phyloP scores from a whole-genome alignment of 2,113 vertebrate species.

The Aldabrachelys gigantea region DNA sequence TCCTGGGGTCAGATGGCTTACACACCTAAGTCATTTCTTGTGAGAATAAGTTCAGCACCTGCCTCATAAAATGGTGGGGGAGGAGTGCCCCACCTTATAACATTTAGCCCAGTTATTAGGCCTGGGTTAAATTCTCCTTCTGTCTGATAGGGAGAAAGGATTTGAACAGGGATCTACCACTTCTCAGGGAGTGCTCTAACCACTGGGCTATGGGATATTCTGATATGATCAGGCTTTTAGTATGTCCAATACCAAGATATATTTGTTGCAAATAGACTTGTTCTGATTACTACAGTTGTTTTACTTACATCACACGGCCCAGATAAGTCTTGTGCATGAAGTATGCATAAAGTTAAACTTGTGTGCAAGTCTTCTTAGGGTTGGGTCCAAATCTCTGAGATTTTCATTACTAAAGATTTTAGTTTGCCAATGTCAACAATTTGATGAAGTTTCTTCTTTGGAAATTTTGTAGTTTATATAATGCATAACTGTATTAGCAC shows the following conservation, averaged over 20 bases:
- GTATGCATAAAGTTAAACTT: neutral
- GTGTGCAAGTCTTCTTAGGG: neutral
- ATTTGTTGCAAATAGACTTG: too few relatives aligned
- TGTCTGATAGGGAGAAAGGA: too few relatives aligned
- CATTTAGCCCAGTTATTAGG: too few relatives aligned
- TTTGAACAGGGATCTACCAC: too few relatives aligned
- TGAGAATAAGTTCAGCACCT: neutral
- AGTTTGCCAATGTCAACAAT: slow-evolving; percentile 32
- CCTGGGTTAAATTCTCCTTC: too few relatives aligned
- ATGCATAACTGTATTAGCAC: neutral
- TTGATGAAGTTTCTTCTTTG: neutral
- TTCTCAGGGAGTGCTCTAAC: too few relatives aligned
- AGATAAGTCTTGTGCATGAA: neutral
- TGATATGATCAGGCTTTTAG: too few relatives aligned
- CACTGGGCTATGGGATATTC: too few relatives aligned
- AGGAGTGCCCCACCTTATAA: too few relatives aligned
- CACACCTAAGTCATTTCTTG: neutral
- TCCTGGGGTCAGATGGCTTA: neutral
- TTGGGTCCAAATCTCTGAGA: slow-evolving; percentile 1
- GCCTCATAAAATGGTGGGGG: neutral
- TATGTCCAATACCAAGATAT: too few relatives aligned
- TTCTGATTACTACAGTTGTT: neutral
- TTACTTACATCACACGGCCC: neutral
- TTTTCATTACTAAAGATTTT: neutral
- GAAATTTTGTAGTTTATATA: neutral